Conservation (phyloP, 2,888 invertebrate species). For the Trilocha varians region DNA sequence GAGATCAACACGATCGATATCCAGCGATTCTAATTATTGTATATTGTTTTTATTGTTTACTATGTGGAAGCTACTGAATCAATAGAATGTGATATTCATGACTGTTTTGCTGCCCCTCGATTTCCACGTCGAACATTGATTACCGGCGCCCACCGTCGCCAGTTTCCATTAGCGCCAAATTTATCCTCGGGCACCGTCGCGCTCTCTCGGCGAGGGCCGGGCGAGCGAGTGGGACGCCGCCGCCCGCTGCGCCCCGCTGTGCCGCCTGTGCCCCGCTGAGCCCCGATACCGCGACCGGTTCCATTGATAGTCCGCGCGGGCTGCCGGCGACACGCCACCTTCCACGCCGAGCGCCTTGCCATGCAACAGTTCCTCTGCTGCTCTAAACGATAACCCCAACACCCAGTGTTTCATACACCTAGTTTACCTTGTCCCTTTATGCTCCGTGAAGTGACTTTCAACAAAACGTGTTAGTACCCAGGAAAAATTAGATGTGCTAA, state of each 20-base stretch:
- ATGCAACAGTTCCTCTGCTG: slow-evolving; percentile 34
- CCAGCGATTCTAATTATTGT: neutral
- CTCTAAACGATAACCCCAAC: slow-evolving; percentile 32
- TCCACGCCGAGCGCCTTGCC: slow-evolving; percentile 39
- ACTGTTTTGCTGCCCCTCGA: slow-evolving; percentile 42
- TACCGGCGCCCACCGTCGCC: slow-evolving; percentile 57
- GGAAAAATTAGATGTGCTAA: slow-evolving; percentile 25
- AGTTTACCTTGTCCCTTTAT: neutral
- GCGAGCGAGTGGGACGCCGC: slow-evolving; percentile 43
- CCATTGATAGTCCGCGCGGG: slow-evolving; percentile 64
- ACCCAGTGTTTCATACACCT: slow-evolving; percentile 40
- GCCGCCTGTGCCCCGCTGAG: slow-evolving; percentile 26
- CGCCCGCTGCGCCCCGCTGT: slow-evolving; percentile 29
- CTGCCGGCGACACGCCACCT: slow-evolving; percentile 51
- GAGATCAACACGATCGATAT: slow-evolving; percentile 5
- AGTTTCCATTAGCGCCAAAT: slow-evolving; percentile 69
- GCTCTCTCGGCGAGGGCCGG: slow-evolving; percentile 37
- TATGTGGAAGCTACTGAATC: slow-evolving; percentile 4
- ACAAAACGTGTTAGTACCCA: slow-evolving; percentile 8
- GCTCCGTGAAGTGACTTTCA: slow-evolving; percentile 26
- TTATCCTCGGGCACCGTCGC: slow-evolving; percentile 65
- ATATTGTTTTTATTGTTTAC: neutral
- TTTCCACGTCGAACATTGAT: slow-evolving; percentile 65
- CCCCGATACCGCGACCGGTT: slow-evolving; percentile 25
- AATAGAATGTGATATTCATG: slow-evolving; percentile 25